Conservation (phyloP, 2,888 invertebrate species). For the Caradrina kadenii region DNA sequence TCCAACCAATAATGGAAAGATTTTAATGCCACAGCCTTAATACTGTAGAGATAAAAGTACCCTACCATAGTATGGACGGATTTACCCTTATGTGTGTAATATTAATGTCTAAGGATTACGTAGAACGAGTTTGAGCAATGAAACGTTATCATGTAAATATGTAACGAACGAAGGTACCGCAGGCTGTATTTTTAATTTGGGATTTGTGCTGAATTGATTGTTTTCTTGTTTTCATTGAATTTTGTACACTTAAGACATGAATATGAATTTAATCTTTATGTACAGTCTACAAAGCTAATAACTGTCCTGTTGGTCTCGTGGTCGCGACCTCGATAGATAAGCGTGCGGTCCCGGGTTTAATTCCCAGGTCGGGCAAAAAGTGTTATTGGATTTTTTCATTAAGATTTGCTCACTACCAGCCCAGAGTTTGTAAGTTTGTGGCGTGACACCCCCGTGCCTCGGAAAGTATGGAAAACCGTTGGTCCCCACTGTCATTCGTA, state of each 20-base stretch:
- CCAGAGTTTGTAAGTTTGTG: too few relatives aligned
- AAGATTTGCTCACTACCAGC: too few relatives aligned
- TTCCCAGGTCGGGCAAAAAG: too few relatives aligned
- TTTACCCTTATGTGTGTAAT: conserved; percentile 1
- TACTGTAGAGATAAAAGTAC: neutral
- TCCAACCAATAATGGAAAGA: neutral
- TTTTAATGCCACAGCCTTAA: neutral
- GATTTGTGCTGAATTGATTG: neutral
- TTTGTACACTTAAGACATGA: neutral
- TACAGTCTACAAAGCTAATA: too few relatives aligned
- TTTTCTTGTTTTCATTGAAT: conserved; percentile 11
- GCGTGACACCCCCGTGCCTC: too few relatives aligned
- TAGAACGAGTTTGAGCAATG: conserved; percentile 13
- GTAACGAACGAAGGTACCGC: neutral
- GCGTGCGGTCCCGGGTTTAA: too few relatives aligned
- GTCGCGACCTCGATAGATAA: too few relatives aligned
- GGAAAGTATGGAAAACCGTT: too few relatives aligned
- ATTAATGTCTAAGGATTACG: conserved; percentile 2
- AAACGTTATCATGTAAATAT: neutral
- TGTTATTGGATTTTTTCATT: too few relatives aligned
- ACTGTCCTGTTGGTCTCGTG: too few relatives aligned
- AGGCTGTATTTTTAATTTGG: conserved; percentile 22
- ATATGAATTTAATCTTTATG: too few relatives aligned
- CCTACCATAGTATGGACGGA: neutral
- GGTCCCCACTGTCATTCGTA: too few relatives aligned